These are phyloP conservation scores for Branchinecta lynchi DNA, from an alignment of 1,140 invertebrate genomes.

Conservation along the genomic window DNA sequence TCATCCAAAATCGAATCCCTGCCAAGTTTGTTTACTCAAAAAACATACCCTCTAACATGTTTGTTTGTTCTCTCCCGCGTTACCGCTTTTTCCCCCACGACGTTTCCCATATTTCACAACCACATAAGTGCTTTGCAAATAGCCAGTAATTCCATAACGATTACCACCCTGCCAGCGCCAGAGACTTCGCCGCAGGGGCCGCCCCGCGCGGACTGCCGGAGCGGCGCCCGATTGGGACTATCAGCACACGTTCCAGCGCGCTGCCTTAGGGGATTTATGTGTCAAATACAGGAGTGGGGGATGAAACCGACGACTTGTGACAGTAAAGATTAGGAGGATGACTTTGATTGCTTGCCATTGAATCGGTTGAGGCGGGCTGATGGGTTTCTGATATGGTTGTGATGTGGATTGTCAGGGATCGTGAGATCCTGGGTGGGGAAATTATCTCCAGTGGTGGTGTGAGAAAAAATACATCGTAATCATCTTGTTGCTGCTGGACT, in stretches of 20 bases:
- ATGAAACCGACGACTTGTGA: neutral
- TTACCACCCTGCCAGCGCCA: neutral
- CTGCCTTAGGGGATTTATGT: neutral
- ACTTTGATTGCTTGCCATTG: neutral
- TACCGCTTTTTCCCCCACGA: neutral
- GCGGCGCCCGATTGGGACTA: neutral
- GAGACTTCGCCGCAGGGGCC: neutral
- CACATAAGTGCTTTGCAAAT: constrained; percentile 7
- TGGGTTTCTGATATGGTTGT: neutral
- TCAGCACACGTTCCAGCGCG: neutral
- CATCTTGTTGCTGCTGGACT: too few species aligned
- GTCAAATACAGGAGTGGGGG: neutral
- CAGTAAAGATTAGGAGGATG: neutral
- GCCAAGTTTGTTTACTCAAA: neutral
- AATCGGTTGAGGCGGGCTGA: neutral
- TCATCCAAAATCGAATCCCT: too few species aligned
- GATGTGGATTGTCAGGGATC: neutral
- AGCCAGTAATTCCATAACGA: constrained; percentile 7
- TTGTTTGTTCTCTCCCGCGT: constrained; percentile 6
- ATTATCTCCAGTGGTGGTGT: too few species aligned
- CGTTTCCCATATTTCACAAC: constrained; percentile 10
- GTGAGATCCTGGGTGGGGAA: too few species aligned
- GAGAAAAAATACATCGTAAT: too few species aligned
- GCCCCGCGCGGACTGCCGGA: neutral
- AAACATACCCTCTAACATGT: neutral